phyloP scores from a whole-genome alignment of 2,888 invertebrate species.

The Himalopsyche japonica region DNA sequence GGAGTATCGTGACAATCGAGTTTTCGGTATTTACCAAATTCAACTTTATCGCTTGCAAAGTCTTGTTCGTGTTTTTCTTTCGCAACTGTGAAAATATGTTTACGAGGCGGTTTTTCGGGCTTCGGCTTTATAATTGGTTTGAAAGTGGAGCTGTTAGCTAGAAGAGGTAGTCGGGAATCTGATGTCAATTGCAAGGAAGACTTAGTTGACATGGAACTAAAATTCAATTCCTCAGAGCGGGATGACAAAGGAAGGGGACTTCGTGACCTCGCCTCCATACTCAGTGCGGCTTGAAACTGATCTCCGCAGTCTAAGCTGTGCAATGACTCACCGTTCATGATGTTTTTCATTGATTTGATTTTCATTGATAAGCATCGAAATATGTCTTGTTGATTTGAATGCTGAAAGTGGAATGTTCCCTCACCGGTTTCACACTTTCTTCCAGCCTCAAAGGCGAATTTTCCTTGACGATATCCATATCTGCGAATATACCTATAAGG shows the following conservation, averaged over 20 bases:
- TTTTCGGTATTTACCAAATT: constrained; percentile 59
- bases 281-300: constrained; percentile 73
- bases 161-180: constrained; percentile 51
- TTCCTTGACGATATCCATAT: constrained; percentile 84
- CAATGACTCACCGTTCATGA: constrained; percentile 70
- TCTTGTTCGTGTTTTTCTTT: constrained; percentile 50
- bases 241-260: constrained; percentile 75
- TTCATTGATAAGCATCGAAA: constrained; percentile 79
- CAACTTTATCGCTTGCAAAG: constrained; percentile 55
- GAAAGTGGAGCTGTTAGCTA: constrained; percentile 50
- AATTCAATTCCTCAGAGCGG: constrained; percentile 56
- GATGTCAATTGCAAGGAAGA: constrained; percentile 52
- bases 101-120: constrained; percentile 66
- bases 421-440: constrained; percentile 85
- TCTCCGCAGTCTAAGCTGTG: constrained; percentile 70
- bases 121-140: constrained; percentile 65
- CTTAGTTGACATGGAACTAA: constrained; percentile 52
- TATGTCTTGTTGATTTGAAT: constrained; percentile 81
- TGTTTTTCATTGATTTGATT: constrained; percentile 86
- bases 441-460: constrained; percentile 87
- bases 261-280: constrained; percentile 80
- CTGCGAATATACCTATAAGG: constrained; percentile 82
- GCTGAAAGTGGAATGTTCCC: constrained; percentile 79
- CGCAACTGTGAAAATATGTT: constrained; percentile 49
- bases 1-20: constrained; percentile 58